Conservation (phyloP, 2,797 vertebrate species). For the Sebastes taczanowskii region DNA sequence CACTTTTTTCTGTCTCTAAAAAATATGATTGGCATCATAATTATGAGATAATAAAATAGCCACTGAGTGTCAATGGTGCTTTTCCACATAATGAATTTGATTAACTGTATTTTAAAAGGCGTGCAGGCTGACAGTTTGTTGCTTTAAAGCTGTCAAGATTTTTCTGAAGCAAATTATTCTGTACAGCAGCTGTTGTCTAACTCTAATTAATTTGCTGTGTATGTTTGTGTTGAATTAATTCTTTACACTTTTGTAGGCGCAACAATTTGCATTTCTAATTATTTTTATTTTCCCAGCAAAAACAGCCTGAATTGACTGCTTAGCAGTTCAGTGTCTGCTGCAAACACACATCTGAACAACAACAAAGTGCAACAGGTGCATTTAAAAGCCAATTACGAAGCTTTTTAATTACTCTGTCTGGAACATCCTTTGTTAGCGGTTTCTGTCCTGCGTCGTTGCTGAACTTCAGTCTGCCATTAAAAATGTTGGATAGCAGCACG, state of each 20-base stretch:
- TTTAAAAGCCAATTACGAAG: constrained; percentile 61
- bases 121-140: constrained; percentile 56
- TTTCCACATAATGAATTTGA: constrained; percentile 66
- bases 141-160: constrained; percentile 68
- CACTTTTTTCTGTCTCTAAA: constrained; percentile 16
- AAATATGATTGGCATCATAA: constrained; percentile 52
- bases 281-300: constrained; percentile 55
- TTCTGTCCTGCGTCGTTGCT: constrained; percentile 11
- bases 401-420: constrained; percentile 49
- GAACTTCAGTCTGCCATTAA: constrained; percentile 30
- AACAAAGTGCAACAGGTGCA: constrained; percentile 62
- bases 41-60: constrained; percentile 58
- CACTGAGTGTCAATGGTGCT: constrained; percentile 45
- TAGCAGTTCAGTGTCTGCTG: constrained; percentile 21
- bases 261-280: constrained; percentile 73
- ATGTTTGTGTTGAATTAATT: constrained; percentile 67
- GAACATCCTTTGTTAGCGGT: constrained; percentile 40
- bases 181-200: constrained; percentile 65
- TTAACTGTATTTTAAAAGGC: constrained; percentile 68
- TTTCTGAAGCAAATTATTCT: constrained; percentile 62
- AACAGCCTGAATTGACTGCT: constrained; percentile 43
- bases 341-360: constrained; percentile 19
- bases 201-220: constrained; percentile 71
- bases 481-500: not conserved
- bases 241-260: constrained; percentile 65